Evolutionary conservation across 2,888 invertebrate genomes (phyloP), one percentile per base, ranked within the genome.

Genomic region (Drosophila leonis): DNA sequence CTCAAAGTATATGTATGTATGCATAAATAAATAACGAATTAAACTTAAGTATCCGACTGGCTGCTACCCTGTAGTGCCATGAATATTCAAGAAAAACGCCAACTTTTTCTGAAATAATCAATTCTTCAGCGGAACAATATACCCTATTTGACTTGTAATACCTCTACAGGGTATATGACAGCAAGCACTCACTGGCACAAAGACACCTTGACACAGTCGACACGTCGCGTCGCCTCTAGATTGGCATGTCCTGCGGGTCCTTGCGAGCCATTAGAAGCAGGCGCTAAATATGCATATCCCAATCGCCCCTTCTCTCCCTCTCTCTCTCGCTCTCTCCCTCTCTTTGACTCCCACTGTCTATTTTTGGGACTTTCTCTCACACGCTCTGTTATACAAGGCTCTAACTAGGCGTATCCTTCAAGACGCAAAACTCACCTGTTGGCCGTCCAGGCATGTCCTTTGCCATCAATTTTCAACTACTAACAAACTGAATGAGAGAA

Each of bases 321-420:
- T 13, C 42, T 33, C 18, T 51, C 39, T 8, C 27, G 15, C 7
- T 24, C 9, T 12, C n/a, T 42, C 24, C 5, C 35, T 29, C 62
- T 24, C 57, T 20, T n/a, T 62, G 33, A 4, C 33, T 27, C 13
- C 27, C 31, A 15, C 39, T 59, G 29, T 7, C 39, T 20, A 48
- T n/a, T 48, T 48, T 9, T n/a, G 1, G n/a, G 13, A n/a, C n/a
- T 8, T 10, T 12, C 31, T 33, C 33, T 31, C 49, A 20, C 31
- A 18, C 4, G 33, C 18, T 13, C 18, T 33, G 49, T 1, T 18
- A 1, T 18, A 33, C 52, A n/a, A 63, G 66, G 65, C 69, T 76
- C 82, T 83, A 88, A 84, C 85, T 66, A 83, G 80, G 76, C 83
- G 73, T 83, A 62, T 84, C 83, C 83, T 52, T 76, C 60, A 44